Conservation (phyloP, 2,797 vertebrate species). For the Myotis pilosus region DNA sequence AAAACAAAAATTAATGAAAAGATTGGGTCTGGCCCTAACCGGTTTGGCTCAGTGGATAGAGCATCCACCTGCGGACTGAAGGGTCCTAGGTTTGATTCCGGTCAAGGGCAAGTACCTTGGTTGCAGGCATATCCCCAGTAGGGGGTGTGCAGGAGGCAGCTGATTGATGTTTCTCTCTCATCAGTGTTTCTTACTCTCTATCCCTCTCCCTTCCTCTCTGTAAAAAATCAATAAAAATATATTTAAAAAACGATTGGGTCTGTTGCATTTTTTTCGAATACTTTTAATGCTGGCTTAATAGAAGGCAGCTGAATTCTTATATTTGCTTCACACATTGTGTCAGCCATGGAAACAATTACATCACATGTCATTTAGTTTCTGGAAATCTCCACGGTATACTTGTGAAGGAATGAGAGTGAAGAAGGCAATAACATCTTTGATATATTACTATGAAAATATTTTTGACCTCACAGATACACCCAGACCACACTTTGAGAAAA, state of each 20-base stretch:
- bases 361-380: background rate
- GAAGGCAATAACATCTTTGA: background rate
- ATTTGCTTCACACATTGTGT: background rate
- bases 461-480: background rate
- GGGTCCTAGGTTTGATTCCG: too few relatives aligned
- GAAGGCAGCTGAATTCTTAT: background rate
- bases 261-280: background rate
- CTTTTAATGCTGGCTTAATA: conserved; percentile 13
- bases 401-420: background rate
- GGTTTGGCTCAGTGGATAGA: too few relatives aligned
- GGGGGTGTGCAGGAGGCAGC: too few relatives aligned
- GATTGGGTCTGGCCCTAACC: background rate
- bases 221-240: too few relatives aligned
- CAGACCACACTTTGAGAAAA: background rate
- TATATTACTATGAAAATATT: background rate
- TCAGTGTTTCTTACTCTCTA: too few relatives aligned
- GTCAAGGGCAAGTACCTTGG: too few relatives aligned
- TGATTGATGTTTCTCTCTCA: too few relatives aligned
- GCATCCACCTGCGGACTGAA: too few relatives aligned
- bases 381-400: background rate
- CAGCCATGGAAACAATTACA: background rate
- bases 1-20: conserved; percentile 7
- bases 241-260: background rate
- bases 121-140: too few relatives aligned
- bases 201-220: too few relatives aligned